Base-by-base conservation (phyloP, 2,797 vertebrate genomes). In the Amblyopsis hoosieri region DNA sequence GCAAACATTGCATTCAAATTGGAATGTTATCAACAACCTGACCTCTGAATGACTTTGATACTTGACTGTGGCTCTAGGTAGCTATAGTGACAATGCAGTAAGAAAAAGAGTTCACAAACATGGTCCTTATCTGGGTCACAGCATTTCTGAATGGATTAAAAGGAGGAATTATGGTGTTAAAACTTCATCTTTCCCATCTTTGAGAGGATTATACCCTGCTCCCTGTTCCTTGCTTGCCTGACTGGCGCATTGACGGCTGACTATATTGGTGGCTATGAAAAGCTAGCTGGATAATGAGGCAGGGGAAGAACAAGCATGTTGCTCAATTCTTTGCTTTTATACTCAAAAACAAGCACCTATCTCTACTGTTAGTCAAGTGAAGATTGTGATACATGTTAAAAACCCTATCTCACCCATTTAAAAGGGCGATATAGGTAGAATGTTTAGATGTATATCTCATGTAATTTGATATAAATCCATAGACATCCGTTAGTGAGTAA, bases 101-200 rank as follows among this genome's bases (percentile, higher is more conserved):
- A 45, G 52, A 62, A 70, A 59, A 80, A 14, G 11, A 78, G 72
- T 65, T 64, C 49, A 62, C 12, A 60, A 75, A 75, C 68, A 71
- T 60, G 71, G 78, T 79, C 75, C 60, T 60, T 66, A 77, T 75
- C 74, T 70, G 72, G 81, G 83, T 84, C 79, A 75, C 50, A 78
- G 60, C 70, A 71, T 80, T 69, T 79, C 74, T 73, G 58, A 81
- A 85, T 69, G 78, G 85, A 91, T 91, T 88, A 83, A 85, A 81
- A 61, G 66, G 60, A 72, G 74, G 86, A 91, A 89, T 89, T 82
- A 85, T 75, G 72, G 81, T 60, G 85, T 72, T 84, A 79, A 85
- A 90, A 80, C 71, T 76, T 85, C 52, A 74, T 87, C 82, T 87
- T 78, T 79, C 63, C 42, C 63, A 71, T 85, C 74, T 84, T 84